Percentiles rank a stretch among this genome's conserved stretches.
phyloP scores from a whole-genome alignment of 2,113 vertebrate genomes.

The Brachypteracias leptosomus region DNA sequence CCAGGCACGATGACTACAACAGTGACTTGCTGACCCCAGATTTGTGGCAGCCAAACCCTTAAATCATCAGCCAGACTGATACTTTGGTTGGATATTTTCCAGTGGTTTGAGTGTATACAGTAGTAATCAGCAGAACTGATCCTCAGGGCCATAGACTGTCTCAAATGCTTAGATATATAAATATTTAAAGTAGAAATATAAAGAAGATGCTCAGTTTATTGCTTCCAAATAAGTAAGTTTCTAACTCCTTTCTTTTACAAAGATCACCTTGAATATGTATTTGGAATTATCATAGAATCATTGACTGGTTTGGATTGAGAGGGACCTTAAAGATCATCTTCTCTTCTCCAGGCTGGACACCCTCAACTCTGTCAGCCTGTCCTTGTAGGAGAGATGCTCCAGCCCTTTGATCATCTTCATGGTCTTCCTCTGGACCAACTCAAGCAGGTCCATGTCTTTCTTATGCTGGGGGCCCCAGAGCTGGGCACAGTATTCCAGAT shows the following conservation, averaged over 20 bases:
- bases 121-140: background rate
- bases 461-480: background rate
- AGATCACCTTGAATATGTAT: background rate
- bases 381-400: background rate
- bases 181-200: background rate
- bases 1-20: background rate
- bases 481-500: background rate
- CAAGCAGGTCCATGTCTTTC: background rate
- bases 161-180: background rate
- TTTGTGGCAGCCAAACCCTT: background rate
- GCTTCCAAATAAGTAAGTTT: background rate
- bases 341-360: background rate
- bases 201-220: background rate
- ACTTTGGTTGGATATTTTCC: background rate
- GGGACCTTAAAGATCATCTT: background rate
- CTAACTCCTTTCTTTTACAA: background rate
- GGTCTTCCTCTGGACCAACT: background rate
- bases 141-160: background rate
- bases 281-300: background rate
- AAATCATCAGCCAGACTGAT: background rate
- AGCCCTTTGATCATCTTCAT: background rate
- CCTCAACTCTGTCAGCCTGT: background rate
- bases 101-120: background rate
- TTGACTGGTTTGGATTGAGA: background rate
- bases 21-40: background rate